Percentiles rank a stretch among this genome's conserved stretches.
These are phyloP conservation scores for Aphelocoma coerulescens DNA, from an alignment of 2,113 vertebrate species.

Conservation along the genomic window DNA sequence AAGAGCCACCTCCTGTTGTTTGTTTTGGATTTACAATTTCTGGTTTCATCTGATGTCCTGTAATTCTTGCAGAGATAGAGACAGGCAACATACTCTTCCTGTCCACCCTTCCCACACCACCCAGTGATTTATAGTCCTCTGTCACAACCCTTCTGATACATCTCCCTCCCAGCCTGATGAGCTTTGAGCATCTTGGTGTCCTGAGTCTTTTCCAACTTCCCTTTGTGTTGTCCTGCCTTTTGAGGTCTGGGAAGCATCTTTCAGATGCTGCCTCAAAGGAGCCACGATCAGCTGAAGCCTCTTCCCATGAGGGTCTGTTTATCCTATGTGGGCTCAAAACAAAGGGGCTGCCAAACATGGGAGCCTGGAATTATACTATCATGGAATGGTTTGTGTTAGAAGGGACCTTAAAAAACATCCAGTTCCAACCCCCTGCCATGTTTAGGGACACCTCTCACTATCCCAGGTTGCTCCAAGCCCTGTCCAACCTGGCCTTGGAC, in stretches of 20 bases:
- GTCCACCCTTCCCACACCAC: neutral
- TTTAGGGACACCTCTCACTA: neutral
- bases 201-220: neutral
- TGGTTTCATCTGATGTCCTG: neutral
- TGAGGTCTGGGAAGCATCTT: neutral
- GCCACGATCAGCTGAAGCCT: neutral
- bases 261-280: neutral
- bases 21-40: neutral
- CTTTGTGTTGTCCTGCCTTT: neutral
- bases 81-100: neutral
- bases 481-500: fast-evolving
- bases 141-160: neutral
- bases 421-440: neutral
- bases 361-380: neutral
- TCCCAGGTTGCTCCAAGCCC: neutral
- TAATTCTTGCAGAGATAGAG: neutral
- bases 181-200: neutral
- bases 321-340: neutral
- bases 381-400: neutral
- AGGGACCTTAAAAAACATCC: neutral
- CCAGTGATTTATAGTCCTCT: neutral
- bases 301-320: neutral
- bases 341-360: neutral
- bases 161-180: neutral
- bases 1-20: neutral